phyloP scores from a whole-genome alignment of 1,140 invertebrate genomes.

The Ctenoplectra terminalis region DNA sequence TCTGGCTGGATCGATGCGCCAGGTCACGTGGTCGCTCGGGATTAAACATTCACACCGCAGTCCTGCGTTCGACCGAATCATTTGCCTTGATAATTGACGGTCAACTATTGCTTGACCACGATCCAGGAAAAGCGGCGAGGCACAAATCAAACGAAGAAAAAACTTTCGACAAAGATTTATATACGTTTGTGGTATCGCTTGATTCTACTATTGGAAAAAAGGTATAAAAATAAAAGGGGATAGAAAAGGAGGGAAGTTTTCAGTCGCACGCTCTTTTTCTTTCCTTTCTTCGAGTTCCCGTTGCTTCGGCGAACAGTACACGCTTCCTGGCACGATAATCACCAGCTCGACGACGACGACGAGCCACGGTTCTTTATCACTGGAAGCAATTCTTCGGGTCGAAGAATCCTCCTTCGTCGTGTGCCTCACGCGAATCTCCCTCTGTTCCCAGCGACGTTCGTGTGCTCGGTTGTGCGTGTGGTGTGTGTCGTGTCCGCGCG shows the following conservation, averaged over 20 bases:
- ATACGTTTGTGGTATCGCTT: background rate
- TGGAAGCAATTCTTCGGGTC: background rate
- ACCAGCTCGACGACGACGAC: background rate
- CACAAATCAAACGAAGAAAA: background rate
- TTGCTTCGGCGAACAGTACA: background rate
- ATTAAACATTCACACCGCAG: background rate
- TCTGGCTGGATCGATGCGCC: background rate
- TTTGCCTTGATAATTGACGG: background rate
- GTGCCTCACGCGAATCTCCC: background rate
- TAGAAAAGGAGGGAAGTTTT: background rate
- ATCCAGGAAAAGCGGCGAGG: background rate
- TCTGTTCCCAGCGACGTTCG: conserved; percentile 7
- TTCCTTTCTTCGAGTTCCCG: conserved; percentile 9
- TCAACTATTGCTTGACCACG: background rate
- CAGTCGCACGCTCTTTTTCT: background rate
- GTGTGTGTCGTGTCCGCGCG: background rate
- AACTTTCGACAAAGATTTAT: background rate
- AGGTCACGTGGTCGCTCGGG: background rate
- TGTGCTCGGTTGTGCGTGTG: conserved; percentile 22
- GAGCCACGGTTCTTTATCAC: background rate
- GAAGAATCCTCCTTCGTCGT: conserved; percentile 27
- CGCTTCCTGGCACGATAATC: conserved; percentile 26
- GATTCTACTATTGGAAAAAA: background rate
- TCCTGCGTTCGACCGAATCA: background rate
- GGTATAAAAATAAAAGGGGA: background rate